phyloP scores from a whole-genome alignment of 2,888 invertebrate genomes.

The Apoderus coryli region DNA sequence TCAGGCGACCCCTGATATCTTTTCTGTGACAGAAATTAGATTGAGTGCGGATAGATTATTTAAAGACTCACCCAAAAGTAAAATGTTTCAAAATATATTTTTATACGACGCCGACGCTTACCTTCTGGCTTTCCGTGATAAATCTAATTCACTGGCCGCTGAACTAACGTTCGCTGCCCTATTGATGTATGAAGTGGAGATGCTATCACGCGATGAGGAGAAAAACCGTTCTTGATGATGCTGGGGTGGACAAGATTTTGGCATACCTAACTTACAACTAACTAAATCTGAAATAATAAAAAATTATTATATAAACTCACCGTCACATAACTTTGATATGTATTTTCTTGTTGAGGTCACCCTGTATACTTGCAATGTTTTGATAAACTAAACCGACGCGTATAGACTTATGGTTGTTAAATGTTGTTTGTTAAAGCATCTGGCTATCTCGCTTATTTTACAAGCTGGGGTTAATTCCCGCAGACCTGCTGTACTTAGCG shows the following conservation, averaged over 20 bases:
- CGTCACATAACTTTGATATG: no score
- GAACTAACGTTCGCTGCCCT: constrained; percentile 45
- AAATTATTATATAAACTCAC: constrained; percentile 1
- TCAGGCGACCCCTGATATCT: constrained; percentile 44
- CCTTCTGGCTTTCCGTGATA: constrained; percentile 49
- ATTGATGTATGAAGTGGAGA: constrained; percentile 44
- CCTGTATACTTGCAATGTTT: no score
- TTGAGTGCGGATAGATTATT: no score
- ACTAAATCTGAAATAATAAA: constrained; percentile 46
- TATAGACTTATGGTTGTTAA: no score
- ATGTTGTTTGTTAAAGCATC: no score
- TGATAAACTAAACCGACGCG: no score
- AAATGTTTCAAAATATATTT: no score
- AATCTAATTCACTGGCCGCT: constrained; percentile 62
- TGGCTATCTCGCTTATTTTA: no score
- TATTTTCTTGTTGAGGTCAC: no score
- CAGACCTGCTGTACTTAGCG: no score
- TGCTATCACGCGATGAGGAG: constrained; percentile 58
- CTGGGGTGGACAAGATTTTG: constrained; percentile 30
- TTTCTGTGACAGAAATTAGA: constrained; percentile 32
- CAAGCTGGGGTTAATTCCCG: no score
- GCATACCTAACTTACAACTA: constrained; percentile 65
- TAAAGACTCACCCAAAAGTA: background rate
- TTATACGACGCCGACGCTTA: constrained; percentile 5
- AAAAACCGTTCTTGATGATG: constrained; percentile 43